Base-by-base conservation (phyloP, 2,888 invertebrate genomes). In the Andrena bicolor region DNA sequence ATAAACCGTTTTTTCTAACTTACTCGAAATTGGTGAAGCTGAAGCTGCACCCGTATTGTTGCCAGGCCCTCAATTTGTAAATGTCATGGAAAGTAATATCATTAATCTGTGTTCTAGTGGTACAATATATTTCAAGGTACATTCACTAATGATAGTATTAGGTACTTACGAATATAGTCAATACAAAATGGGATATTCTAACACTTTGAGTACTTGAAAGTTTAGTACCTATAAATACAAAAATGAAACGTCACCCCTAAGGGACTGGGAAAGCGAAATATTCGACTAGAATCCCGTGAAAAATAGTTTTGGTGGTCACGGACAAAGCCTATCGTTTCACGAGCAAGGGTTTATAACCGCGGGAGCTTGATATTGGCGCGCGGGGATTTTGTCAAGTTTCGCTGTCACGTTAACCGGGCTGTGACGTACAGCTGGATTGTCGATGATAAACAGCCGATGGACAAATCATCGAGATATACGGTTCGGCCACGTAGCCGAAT, bases 391-490 rank as follows among this genome's bases (percentile, higher is more conserved):
- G 80, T 82, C 76, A 77, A 80, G 70, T 85, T 78, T 81, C 73
- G 69, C 66, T 81, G 84, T 83, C 83, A 75, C 76, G 76, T 79
- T 74, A 77, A 72, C 41, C 71, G 58, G 48, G 32, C 60, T 35
- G 56, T 80, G 87, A 89, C 80, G 82, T 80, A 83, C 81, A 78
- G 70, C 60, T 82, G 80, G 79, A 76, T 81, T 73, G 84, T 49
- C 66, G 68, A 87, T 90, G 90, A 90, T 89, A 89, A 89, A 90
- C 84, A 86, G 85, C 78, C 86, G 82, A 87, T 86, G 88, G 89
- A 90, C 90, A 88, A 90, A 90, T 90, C 89, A 88, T 87, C 83
- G 82, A 80, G 86, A 88, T 88, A 83, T 84, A 86, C 78, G 84
- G 73, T 56, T 80, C 76, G 71, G 79, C 78, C 78, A 71, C 81